phyloP scores from a whole-genome alignment of 2,797 vertebrate genomes.

The Pseudocheirus occidentalis region DNA sequence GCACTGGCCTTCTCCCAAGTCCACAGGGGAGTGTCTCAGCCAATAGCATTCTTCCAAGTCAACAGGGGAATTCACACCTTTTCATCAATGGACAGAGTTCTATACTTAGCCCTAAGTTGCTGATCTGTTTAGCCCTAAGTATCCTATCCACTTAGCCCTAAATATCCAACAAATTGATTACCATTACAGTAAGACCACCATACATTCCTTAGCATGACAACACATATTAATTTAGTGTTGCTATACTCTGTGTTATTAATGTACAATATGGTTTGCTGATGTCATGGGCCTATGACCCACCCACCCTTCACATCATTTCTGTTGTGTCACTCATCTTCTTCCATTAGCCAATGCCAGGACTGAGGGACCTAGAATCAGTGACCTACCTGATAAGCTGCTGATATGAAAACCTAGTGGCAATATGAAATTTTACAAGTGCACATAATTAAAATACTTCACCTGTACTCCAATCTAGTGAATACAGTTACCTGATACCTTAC shows the following conservation, averaged over 20 bases:
- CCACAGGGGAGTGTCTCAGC: no score
- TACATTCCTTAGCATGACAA: neutral
- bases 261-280: neutral
- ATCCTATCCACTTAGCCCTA: no score
- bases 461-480: neutral
- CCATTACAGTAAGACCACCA: neutral
- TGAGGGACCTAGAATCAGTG: neutral
- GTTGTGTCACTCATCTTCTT: neutral
- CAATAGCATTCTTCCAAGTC: no score
- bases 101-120: no score
- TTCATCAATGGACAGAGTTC: no score
- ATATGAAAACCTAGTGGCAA: neutral
- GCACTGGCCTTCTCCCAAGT: no score
- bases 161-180: no score
- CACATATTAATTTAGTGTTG: neutral
- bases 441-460: neutral
- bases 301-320: neutral
- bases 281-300: neutral
- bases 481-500: neutral
- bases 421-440: neutral
- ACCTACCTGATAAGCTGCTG: neutral
- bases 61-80: no score
- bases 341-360: neutral
- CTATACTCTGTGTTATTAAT: neutral
- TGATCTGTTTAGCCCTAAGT: no score